Base-by-base conservation (phyloP, 2,797 vertebrate genomes). In the Paguma larvata region DNA sequence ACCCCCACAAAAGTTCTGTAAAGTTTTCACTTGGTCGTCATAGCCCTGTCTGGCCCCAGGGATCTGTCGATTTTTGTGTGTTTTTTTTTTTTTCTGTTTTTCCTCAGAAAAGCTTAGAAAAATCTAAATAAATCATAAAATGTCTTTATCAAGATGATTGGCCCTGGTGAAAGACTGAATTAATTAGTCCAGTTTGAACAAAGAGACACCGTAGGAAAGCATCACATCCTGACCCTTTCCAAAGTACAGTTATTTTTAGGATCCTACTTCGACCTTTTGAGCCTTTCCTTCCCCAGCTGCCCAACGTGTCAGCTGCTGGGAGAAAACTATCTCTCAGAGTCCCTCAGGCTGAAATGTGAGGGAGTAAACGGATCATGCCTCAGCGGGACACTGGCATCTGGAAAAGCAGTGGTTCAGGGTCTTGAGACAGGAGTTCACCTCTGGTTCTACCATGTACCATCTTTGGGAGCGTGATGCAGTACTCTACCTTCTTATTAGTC, bases 101-200 rank as follows among this genome's bases (percentile, higher is more conserved):
- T 14, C 16, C 12, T 89, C 48, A 41, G 30, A 73, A 83, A 94
- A 72, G 15, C 30, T 83, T 92, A 2, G 41, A 51, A 13, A 16
- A 89, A 27, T 80, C 51, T 97, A 97, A 98, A 98, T 98, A 98
- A 98, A 97, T 97, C 95, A 98, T 85, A 91, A 91, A 97, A 98
- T 97, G 73, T 97, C 53, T 67, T 56, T 44, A 94, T 97, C 98
- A 98, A 98, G 73, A 97, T 62, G 25, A 56, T 48, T 96, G 97
- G 85, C 97, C 46, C 53, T 96, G 51, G 32, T 97, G 21, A 87
- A 97, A 97, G 56, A 95, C 46, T 95, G 96, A 96, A 98, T 98
- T 97, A 92, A 97, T 98, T 98, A 98, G 96, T 11, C 53, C 95
- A 85, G 78, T 98, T 96, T 95, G 92, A 88, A 95, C 63, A 97